Conservation (phyloP, 2,888 invertebrate species). For the Oligia strigilis region DNA sequence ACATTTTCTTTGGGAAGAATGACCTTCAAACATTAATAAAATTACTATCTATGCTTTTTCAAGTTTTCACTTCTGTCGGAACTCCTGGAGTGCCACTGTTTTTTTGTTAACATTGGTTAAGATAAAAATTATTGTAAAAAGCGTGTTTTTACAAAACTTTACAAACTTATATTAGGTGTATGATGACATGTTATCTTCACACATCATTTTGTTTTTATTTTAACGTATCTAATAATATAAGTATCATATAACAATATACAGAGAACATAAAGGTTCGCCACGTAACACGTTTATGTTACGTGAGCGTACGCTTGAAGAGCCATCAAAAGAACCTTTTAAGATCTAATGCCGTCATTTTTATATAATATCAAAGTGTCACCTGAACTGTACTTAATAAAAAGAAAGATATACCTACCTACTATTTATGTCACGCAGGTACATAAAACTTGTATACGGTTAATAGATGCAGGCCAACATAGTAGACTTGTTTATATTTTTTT, state of each 20-base stretch:
- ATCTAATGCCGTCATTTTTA: slow-evolving; percentile 39
- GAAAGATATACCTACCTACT: neutral
- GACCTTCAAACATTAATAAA: too few species aligned
- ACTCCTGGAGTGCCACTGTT: too few species aligned
- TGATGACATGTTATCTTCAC: neutral
- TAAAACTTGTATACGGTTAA: too few species aligned
- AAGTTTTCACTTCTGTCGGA: too few species aligned
- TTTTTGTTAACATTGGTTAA: neutral
- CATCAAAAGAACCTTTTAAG: slow-evolving; percentile 54
- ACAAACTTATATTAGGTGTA: neutral
- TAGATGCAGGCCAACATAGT: too few species aligned
- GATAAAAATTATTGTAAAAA: neutral
- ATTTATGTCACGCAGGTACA: neutral
- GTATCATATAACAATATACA: slow-evolving; percentile 28
- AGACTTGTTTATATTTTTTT: too few species aligned
- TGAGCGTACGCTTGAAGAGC: slow-evolving; percentile 43
- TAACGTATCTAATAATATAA: slow-evolving; percentile 25
- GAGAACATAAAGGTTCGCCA: slow-evolving; percentile 29
- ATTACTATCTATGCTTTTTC: too few species aligned
- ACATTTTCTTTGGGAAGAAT: too few species aligned
- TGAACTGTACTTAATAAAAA: slow-evolving; percentile 40
- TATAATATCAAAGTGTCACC: slow-evolving; percentile 43
- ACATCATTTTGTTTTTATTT: slow-evolving; percentile 15
- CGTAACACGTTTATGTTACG: slow-evolving; percentile 40
- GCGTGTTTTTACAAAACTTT: neutral